Percentiles rank a stretch among this genome's conserved stretches.
These are phyloP conservation scores for Campoletis raptor DNA, from an alignment of 2,888 invertebrate genomes.

Conservation along the genomic window DNA sequence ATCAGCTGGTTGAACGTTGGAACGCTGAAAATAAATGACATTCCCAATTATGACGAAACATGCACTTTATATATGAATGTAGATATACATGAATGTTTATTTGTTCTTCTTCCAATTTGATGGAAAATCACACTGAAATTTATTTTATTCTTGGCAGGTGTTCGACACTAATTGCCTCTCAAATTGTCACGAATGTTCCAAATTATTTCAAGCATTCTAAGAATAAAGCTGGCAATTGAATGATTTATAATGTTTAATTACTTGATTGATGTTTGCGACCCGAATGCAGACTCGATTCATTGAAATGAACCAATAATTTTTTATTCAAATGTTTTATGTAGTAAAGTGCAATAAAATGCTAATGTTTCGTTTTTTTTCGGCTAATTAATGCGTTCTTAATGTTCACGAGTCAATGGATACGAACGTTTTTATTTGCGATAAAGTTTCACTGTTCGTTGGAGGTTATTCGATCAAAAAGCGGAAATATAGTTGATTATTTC, in stretches of 20 bases:
- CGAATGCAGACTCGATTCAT: not conserved
- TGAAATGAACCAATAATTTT: not conserved
- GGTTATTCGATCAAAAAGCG: not conserved
- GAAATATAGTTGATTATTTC: not conserved
- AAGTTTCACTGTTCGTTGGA: not conserved
- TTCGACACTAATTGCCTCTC: constrained; percentile 21
- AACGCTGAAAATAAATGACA: constrained; percentile 44
- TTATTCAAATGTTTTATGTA: not conserved
- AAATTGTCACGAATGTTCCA: not conserved
- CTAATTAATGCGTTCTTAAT: not conserved
- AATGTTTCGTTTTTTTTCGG: not conserved
- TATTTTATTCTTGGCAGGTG: constrained; percentile 31
- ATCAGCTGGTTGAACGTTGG: constrained; percentile 47
- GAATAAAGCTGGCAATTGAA: not conserved
- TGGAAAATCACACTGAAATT: constrained; percentile 34
- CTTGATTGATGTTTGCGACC: not conserved
- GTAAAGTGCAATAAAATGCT: not conserved
- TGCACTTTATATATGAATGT: constrained; percentile 1
- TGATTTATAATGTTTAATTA: not conserved
- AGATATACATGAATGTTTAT: not conserved
- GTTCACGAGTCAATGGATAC: not conserved
- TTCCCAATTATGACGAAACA: constrained; percentile 29
- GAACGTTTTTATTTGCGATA: not conserved
- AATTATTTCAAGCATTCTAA: not conserved
- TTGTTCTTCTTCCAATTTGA: constrained; percentile 7